These are phyloP conservation scores for Vannuccia rotundouncinata DNA, from an alignment of 2,888 invertebrate species.

Conservation along the genomic window DNA sequence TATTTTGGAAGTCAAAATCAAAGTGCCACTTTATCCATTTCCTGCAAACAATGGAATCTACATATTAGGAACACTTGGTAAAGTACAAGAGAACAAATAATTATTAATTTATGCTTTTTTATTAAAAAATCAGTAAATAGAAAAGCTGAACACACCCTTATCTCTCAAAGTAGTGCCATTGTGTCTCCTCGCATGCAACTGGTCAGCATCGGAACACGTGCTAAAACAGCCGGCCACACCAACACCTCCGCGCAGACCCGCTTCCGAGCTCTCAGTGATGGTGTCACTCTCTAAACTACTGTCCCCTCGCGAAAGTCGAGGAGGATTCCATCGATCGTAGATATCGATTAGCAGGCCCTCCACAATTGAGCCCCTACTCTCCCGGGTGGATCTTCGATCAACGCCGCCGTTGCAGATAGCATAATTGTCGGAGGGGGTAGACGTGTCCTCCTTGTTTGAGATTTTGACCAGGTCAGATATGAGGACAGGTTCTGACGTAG, in stretches of 20 bases:
- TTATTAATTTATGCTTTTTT: too few species aligned
- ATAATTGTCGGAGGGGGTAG: background rate
- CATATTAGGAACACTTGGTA: too few species aligned
- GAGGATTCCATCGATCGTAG: background rate
- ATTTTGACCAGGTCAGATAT: background rate
- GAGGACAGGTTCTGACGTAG: background rate
- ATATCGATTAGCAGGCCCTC: background rate
- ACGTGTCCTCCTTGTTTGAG: background rate
- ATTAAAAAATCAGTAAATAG: too few species aligned
- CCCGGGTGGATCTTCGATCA: too few species aligned
- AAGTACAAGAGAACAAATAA: too few species aligned
- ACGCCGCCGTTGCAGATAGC: background rate
- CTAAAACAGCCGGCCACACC: background rate
- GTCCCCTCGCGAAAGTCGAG: background rate
- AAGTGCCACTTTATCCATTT: too few species aligned
- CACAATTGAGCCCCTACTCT: background rate
- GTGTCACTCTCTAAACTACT: conserved; percentile 5
- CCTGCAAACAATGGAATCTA: too few species aligned
- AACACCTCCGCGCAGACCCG: background rate
- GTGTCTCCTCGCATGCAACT: background rate
- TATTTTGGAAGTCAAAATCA: too few species aligned
- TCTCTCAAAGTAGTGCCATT: background rate
- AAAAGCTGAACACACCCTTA: background rate
- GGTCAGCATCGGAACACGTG: background rate
- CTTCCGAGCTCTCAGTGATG: background rate